These are phyloP conservation scores for Habrosyne pyritoides DNA, from an alignment of 2,888 invertebrate species.

Conservation along the genomic window DNA sequence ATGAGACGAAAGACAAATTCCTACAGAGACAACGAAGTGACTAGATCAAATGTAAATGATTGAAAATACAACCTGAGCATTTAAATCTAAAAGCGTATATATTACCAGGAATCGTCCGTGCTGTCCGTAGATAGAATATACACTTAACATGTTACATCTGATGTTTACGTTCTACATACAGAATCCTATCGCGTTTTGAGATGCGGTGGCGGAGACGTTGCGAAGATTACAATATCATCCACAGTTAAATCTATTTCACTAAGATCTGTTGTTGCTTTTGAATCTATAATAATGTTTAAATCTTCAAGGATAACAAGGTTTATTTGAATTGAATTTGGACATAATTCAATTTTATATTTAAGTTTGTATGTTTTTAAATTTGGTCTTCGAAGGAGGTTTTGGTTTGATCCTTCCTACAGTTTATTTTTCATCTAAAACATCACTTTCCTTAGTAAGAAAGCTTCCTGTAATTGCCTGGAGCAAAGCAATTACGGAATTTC, in stretches of 20 bases:
- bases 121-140: slow-evolving; percentile 20
- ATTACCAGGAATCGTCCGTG: slow-evolving; percentile 18
- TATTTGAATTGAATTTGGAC: too few relatives aligned
- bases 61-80: slow-evolving; percentile 21
- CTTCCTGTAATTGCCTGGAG: not conserved
- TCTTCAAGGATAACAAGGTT: not conserved
- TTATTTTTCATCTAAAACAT: too few relatives aligned
- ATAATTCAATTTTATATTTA: too few relatives aligned
- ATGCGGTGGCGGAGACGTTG: not conserved
- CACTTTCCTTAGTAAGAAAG: not conserved
- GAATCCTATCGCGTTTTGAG: not conserved
- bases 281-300: not conserved
- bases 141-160: slow-evolving; percentile 23
- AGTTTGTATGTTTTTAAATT: too few relatives aligned
- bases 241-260: not conserved
- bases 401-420: too few relatives aligned
- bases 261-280: not conserved
- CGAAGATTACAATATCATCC: not conserved
- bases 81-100: slow-evolving; percentile 35
- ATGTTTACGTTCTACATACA: slow-evolving; percentile 20
- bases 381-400: too few relatives aligned
- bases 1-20: not conserved
- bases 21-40: not conserved
- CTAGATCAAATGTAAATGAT: not conserved
- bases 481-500: not conserved